phyloP scores from a whole-genome alignment of 2,113 vertebrate species.

The Hassar affinis region DNA sequence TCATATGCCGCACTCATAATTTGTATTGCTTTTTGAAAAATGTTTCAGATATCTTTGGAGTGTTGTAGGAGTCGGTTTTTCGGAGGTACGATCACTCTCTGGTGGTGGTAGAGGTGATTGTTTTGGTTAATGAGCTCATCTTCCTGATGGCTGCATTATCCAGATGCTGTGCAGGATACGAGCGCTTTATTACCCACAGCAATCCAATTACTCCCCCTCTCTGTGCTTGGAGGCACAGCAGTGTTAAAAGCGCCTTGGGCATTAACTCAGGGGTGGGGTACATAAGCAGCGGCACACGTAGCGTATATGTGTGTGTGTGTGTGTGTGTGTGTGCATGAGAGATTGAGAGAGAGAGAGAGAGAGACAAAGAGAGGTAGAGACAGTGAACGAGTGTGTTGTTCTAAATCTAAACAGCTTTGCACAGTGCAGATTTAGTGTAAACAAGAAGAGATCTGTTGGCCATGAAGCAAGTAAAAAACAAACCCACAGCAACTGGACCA shows the following conservation, averaged over 20 bases:
- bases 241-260: conserved; percentile 34
- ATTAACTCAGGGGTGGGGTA: conserved; percentile 42
- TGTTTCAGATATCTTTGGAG: not conserved
- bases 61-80: not conserved
- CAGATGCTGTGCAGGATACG: conserved; percentile 28
- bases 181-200: conserved; percentile 29
- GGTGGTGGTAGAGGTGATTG: not conserved
- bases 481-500: conserved; percentile 38
- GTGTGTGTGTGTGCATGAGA: not conserved
- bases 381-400: conserved; percentile 14
- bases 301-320: not conserved
- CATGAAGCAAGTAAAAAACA: conserved; percentile 38
- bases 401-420: conserved; percentile 47
- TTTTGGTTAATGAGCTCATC: conserved; percentile 34
- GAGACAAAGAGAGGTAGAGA: conserved; percentile 1
- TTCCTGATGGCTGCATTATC: conserved; percentile 33
- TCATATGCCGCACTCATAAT: not conserved
- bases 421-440: conserved; percentile 43
- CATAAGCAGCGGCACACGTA: not conserved
- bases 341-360: too few relatives aligned
- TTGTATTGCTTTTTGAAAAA: too few relatives aligned
- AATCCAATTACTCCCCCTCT: conserved; percentile 41
- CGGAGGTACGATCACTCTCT: not conserved
- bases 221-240: conserved; percentile 21
- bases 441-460: conserved; percentile 29